Conservation (phyloP, 2,113 vertebrate genomes). For the Chamaea fasciata region DNA sequence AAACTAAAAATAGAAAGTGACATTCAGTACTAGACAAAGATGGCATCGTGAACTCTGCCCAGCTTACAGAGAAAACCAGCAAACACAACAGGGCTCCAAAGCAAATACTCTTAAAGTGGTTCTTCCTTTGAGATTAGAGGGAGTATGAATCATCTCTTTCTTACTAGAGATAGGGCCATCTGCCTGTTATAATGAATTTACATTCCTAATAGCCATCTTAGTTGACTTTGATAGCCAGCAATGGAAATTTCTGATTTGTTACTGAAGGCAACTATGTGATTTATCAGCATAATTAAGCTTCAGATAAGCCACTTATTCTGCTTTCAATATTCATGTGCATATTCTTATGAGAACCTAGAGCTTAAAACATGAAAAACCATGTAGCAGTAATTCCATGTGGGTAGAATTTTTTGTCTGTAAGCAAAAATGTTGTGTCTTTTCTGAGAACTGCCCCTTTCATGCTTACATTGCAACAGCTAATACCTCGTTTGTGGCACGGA, state of each 20-base stretch:
- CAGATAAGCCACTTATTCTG: neutral
- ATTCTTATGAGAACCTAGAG: neutral
- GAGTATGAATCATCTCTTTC: neutral
- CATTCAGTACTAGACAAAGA: neutral
- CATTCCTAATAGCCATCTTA: neutral
- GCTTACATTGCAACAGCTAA: neutral
- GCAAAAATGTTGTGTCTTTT: neutral
- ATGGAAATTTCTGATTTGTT: neutral
- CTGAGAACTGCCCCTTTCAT: neutral
- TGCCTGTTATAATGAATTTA: neutral
- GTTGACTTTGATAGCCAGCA: neutral
- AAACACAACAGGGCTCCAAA: neutral
- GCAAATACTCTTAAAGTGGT: neutral
- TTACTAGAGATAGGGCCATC: neutral
- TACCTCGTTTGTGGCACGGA: fast-evolving
- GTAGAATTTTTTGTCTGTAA: neutral
- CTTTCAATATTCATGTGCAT: neutral
- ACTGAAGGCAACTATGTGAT: neutral
- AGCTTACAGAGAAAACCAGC: neutral
- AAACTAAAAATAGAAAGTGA: neutral
- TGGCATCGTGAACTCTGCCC: neutral
- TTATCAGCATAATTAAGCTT: neutral
- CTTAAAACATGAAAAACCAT: neutral
- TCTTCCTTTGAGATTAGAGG: neutral
- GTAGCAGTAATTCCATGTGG: neutral